Evolutionary conservation across 2,113 vertebrate genomes (phyloP).

Genomic region (Myanophis thanlyinensis): DNA sequence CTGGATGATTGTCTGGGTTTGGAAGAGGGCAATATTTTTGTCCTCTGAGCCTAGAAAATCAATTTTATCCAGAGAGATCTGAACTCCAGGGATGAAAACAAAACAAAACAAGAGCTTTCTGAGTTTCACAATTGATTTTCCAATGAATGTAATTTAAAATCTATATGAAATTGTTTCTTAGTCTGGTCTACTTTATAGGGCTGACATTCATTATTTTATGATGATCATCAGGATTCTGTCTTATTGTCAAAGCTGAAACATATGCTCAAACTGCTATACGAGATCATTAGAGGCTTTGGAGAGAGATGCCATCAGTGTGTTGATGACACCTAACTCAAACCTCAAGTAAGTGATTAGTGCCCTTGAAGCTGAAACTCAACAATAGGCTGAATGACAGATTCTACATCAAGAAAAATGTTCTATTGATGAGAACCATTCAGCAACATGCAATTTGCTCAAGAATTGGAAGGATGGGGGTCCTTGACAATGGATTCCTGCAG

Average conservation of each 20-base stretch:
- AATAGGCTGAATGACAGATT: not conserved
- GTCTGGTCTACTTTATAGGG: not conserved
- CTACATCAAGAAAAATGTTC: not conserved
- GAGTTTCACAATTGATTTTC: not conserved
- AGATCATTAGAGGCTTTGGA: not conserved
- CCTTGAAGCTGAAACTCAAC: not conserved
- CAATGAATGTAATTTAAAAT: not conserved
- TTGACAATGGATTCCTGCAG: not conserved
- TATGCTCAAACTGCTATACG: not conserved
- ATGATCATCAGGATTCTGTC: not conserved
- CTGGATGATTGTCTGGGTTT: conserved; percentile 1
- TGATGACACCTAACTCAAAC: not conserved
- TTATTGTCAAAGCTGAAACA: not conserved
- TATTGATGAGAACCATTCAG: not conserved
- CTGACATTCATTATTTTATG: not conserved
- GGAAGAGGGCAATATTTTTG: conserved; percentile 1
- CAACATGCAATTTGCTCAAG: not conserved
- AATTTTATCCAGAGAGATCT: not conserved
- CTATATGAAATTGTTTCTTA: not conserved
- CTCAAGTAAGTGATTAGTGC: not conserved
- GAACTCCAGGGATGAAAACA: not conserved
- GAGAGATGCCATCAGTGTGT: not conserved
- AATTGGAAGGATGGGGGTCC: not conserved
- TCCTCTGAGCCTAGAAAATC: not conserved
- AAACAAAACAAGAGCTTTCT: not conserved